phyloP scores from a whole-genome alignment of 2,888 invertebrate species.

The Hypolimnas misippus region DNA sequence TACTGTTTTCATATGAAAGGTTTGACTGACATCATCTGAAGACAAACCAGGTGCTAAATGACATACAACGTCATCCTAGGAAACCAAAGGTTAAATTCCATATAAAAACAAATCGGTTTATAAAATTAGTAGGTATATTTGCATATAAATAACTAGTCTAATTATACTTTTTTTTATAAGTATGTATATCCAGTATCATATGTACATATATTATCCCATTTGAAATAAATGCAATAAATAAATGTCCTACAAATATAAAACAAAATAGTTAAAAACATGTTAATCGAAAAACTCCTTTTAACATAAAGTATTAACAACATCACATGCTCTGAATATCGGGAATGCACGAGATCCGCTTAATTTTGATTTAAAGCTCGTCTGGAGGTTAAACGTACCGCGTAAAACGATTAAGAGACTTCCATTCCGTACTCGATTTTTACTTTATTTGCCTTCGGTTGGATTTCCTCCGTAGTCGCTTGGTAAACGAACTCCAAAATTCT shows the following conservation, averaged over 20 bases:
- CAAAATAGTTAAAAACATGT: background rate
- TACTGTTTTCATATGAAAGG: too few relatives aligned
- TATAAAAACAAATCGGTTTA: too few relatives aligned
- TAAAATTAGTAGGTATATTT: too few relatives aligned
- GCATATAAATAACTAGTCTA: too few relatives aligned
- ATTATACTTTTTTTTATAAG: too few relatives aligned
- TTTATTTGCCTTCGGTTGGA: constrained; percentile 60
- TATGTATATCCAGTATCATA: too few relatives aligned
- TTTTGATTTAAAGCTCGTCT: constrained; percentile 49
- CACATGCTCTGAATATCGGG: constrained; percentile 35
- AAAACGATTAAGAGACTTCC: constrained; percentile 59
- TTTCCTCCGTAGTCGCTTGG: constrained; percentile 65
- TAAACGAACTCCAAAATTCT: constrained; percentile 81
- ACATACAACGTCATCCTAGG: too few relatives aligned
- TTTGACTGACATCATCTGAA: too few relatives aligned
- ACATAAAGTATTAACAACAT: constrained; percentile 19
- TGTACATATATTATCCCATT: too few relatives aligned
- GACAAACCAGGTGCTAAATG: too few relatives aligned
- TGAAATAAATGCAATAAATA: too few relatives aligned
- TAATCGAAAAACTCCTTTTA: constrained; percentile 1
- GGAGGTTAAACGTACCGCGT: constrained; percentile 55
- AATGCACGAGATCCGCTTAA: constrained; percentile 44
- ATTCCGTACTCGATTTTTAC: constrained; percentile 55
- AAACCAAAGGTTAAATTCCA: too few relatives aligned
- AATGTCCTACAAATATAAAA: background rate